Conservation (phyloP, 2,797 vertebrate genomes). For the Smutsia gigantea region DNA sequence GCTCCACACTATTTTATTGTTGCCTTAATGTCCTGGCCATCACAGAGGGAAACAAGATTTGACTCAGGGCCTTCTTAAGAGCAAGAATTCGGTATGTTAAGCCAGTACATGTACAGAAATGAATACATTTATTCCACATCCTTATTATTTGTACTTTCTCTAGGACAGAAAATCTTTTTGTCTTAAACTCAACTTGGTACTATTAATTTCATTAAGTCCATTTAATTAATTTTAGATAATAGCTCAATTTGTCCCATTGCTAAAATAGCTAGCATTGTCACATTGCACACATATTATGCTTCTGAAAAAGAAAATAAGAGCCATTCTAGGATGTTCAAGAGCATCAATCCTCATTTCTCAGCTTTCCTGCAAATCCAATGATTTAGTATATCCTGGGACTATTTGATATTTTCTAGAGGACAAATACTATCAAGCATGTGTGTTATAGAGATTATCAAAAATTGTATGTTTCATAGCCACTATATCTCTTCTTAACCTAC, state of each 20-base stretch:
- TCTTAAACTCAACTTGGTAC: not conserved
- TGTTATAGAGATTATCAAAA: not conserved
- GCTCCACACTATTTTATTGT: not conserved
- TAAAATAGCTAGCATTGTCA: not conserved
- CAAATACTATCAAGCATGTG: not conserved
- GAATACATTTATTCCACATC: not conserved
- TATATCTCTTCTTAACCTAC: not conserved
- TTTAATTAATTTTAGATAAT: conserved; percentile 18
- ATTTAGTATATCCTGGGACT: not conserved
- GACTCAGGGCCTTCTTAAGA: not conserved
- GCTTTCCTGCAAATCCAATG: not conserved
- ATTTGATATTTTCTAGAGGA: not conserved
- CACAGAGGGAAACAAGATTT: not conserved
- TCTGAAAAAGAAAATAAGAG: not conserved
- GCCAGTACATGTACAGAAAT: not conserved
- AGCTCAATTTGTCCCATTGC: not conserved
- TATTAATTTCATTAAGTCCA: not conserved
- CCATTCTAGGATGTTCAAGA: not conserved
- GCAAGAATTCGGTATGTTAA: not conserved
- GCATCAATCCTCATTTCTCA: not conserved
- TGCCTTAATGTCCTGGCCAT: not conserved
- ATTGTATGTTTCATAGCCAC: not conserved
- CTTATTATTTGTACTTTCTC: not conserved
- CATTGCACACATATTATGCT: not conserved
- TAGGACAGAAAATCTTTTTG: not conserved